Evolutionary conservation across 2,113 vertebrate species (phyloP).

Genomic region (Nicator chloris): DNA sequence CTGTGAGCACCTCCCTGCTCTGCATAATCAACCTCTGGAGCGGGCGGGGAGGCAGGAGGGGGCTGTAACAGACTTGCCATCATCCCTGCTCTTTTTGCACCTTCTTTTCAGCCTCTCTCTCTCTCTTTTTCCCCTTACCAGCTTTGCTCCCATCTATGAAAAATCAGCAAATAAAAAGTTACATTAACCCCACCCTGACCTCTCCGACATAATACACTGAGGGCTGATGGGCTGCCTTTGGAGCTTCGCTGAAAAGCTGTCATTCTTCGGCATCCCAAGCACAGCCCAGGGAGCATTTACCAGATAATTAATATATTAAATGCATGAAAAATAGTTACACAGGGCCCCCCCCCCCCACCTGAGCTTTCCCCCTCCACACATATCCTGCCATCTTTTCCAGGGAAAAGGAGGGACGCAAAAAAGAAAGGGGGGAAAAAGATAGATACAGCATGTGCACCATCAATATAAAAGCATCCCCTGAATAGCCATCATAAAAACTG

Average conservation of each 20-base stretch:
- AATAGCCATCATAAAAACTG: slow-evolving; percentile 99
- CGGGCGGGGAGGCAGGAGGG: slow-evolving; percentile 55
- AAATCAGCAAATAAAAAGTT: slow-evolving; percentile 99
- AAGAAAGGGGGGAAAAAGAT: slow-evolving; percentile 74
- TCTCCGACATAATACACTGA: slow-evolving; percentile 97
- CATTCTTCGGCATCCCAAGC: slow-evolving; percentile 93
- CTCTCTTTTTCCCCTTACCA: slow-evolving; percentile 63
- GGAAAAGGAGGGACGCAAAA: slow-evolving; percentile 55
- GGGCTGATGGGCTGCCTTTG: slow-evolving; percentile 90
- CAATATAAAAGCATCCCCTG: slow-evolving; percentile 99
- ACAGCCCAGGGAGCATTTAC: slow-evolving; percentile 99
- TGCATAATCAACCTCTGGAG: slow-evolving; percentile 34
- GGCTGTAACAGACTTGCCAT: slow-evolving; percentile 50
- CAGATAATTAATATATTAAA: slow-evolving; percentile 99
- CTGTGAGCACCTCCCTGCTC: background rate
- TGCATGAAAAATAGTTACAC: slow-evolving; percentile 99
- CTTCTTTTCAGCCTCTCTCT: slow-evolving; percentile 62
- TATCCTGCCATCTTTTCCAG: slow-evolving; percentile 74
- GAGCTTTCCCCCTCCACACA: background rate
- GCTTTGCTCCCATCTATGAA: slow-evolving; percentile 90
- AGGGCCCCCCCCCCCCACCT: slow-evolving; percentile 72
- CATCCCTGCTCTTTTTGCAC: slow-evolving; percentile 70
- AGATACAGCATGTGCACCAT: slow-evolving; percentile 97
- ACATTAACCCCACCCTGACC: slow-evolving; percentile 99
- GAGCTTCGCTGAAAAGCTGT: slow-evolving; percentile 93